phyloP scores from a whole-genome alignment of 2,113 vertebrate genomes.

The Opisthocomus hoazin region DNA sequence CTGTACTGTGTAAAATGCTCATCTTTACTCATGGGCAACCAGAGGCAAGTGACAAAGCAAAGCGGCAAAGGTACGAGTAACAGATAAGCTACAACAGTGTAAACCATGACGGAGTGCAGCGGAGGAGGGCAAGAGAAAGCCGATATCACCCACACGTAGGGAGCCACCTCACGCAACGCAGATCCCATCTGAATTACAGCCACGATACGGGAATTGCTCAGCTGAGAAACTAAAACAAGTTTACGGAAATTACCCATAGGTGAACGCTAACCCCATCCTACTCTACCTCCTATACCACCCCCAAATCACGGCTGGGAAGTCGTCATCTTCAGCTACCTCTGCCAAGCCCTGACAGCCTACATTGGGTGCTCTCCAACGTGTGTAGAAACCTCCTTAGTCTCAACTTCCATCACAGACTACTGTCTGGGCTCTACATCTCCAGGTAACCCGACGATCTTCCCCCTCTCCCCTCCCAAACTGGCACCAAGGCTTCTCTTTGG shows the following conservation, averaged over 20 bases:
- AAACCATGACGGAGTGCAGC: background rate
- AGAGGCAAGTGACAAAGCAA: background rate
- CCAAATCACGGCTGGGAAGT: background rate
- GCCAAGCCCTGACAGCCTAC: background rate
- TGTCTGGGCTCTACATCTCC: background rate
- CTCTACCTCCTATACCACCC: background rate
- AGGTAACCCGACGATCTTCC: background rate
- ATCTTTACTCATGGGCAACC: background rate
- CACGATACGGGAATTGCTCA: background rate
- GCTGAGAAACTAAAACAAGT: background rate
- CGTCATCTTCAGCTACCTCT: background rate
- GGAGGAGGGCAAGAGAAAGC: background rate
- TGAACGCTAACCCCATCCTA: background rate
- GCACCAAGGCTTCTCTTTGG: background rate
- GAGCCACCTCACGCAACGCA: background rate
- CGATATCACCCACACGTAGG: rapidly evolving
- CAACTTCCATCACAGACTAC: background rate
- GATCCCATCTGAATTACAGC: background rate
- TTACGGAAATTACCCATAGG: background rate
- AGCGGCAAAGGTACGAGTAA: background rate
- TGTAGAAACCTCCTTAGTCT: background rate
- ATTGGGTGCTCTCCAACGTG: rapidly evolving
- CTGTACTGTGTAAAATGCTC: rapidly evolving
- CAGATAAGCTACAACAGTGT: background rate
- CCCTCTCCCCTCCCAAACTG: background rate